Evolutionary conservation across 2,888 invertebrate species (phyloP).

Genomic region (Sarcophaga caerulescens): DNA sequence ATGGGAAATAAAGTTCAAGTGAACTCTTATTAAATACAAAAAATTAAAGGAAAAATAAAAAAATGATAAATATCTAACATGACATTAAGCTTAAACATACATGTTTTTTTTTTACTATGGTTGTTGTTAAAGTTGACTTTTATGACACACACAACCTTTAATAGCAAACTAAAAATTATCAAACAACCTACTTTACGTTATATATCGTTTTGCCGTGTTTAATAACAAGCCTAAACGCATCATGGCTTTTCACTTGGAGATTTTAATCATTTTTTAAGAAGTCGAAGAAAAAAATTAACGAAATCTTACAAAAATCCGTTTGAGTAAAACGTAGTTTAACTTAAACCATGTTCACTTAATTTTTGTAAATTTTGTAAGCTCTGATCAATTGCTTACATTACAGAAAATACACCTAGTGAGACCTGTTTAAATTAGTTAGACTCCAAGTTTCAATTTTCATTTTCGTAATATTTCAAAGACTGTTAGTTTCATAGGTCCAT

Average conservation of each 20-base stretch:
- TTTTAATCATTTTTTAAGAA: conserved; percentile 21
- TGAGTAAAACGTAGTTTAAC: conserved; percentile 28
- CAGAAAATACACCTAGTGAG: too few species aligned
- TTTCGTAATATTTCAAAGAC: too few species aligned
- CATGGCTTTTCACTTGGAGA: conserved; percentile 7
- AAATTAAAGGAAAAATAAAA: neutral
- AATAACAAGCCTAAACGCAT: conserved; percentile 27
- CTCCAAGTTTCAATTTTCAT: too few species aligned
- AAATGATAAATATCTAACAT: conserved; percentile 41
- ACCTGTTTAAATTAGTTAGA: too few species aligned
- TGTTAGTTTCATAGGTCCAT: too few species aligned
- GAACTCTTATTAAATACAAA: conserved; percentile 47
- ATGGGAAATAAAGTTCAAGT: conserved; percentile 40
- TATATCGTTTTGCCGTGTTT: neutral
- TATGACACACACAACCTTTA: neutral
- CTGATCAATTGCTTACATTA: too few species aligned
- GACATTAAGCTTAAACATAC: conserved; percentile 51
- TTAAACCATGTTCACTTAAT: neutral
- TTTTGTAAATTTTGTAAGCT: neutral
- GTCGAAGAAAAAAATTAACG: neutral
- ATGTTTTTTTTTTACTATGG: neutral
- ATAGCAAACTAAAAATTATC: neutral
- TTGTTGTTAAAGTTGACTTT: neutral
- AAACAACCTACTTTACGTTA: conserved; percentile 1
- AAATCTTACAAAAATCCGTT: neutral